Conservation (phyloP, 1,140 invertebrate species). For the Phocides pigmalion region DNA sequence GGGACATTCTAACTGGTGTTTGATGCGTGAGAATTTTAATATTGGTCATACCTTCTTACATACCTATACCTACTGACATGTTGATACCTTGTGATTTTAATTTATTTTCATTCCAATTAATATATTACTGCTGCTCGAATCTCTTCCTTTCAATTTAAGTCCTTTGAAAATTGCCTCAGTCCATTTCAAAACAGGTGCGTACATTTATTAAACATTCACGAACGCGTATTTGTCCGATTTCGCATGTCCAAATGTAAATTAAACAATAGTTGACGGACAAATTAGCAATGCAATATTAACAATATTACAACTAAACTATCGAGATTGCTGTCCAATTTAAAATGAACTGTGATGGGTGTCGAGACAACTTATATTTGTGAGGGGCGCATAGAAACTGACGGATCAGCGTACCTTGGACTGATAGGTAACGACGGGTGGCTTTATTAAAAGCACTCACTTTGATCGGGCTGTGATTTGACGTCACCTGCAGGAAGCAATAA, state of each 20-base stretch:
- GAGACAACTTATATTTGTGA: constrained; percentile 10
- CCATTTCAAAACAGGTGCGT: too few species aligned
- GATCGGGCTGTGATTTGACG: constrained; percentile 69
- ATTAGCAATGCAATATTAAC: constrained; percentile 47
- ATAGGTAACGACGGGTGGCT: constrained; percentile 46
- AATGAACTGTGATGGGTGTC: constrained; percentile 16
- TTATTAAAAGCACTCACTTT: constrained; percentile 81
- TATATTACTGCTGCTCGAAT: too few species aligned
- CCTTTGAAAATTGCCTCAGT: too few species aligned
- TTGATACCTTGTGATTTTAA: neutral
- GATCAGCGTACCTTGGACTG: constrained; percentile 45
- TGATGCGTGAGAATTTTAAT: constrained; percentile 46
- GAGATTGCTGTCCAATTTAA: constrained; percentile 28
- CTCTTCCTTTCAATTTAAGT: too few species aligned
- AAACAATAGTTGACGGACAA: constrained; percentile 8
- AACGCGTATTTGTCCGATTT: neutral
- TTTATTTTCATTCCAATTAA: too few species aligned
- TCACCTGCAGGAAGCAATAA: constrained; percentile 77
- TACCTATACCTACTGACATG: too few species aligned
- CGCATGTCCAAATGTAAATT: constrained; percentile 21
- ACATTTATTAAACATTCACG: neutral
- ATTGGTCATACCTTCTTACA: too few species aligned
- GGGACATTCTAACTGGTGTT: constrained; percentile 42
- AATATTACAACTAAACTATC: constrained; percentile 45
- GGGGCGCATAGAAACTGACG: constrained; percentile 37